phyloP scores from a whole-genome alignment of 2,797 vertebrate genomes.

The Propithecus perrieri region DNA sequence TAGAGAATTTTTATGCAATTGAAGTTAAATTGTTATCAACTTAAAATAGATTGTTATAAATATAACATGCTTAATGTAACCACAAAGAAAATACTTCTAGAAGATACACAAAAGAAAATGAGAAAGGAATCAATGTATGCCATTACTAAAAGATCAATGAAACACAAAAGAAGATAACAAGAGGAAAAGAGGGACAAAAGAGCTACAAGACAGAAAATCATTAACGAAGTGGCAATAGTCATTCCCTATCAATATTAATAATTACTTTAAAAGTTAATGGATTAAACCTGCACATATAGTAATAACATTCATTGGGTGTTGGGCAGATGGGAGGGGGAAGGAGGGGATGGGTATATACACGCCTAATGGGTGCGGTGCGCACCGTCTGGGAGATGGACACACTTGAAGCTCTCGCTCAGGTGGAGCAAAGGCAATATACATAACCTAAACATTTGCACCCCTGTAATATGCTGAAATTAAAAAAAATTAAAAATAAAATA shows the following conservation, averaged over 20 bases:
- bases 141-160: not conserved
- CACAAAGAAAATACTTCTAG: not conserved
- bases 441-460: no score
- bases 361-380: no score
- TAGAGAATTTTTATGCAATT: not conserved
- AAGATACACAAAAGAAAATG: slow-evolving; percentile 3
- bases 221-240: not conserved
- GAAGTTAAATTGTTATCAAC: not conserved
- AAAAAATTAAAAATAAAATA: no score
- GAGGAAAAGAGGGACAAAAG: not conserved
- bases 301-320: no score
- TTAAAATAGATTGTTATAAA: not conserved
- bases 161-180: not conserved
- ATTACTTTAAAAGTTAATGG: not conserved
- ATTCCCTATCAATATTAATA: not conserved
- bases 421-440: no score
- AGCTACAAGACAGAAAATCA: not conserved
- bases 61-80: not conserved
- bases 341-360: no score
- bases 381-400: no score
- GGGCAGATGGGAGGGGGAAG: no score
- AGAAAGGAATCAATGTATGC: not conserved
- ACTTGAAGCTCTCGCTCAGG: no score
- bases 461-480: no score
- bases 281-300: not conserved